Conservation (phyloP, 2,113 vertebrate genomes). For the Spermophilus dauricus region DNA sequence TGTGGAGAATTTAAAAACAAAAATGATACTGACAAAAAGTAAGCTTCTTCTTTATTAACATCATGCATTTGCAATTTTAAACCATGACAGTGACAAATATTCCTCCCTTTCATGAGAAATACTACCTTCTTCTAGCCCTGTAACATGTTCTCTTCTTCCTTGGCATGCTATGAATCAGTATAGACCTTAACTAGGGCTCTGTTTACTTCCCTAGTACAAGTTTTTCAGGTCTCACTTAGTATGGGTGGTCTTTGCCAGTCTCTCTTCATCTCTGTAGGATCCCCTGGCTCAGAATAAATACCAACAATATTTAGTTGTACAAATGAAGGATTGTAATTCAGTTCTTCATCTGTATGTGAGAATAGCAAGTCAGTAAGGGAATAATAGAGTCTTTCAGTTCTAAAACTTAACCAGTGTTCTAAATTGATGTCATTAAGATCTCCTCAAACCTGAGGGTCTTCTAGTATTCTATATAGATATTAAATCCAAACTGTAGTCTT, state of each 20-base stretch:
- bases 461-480: not conserved
- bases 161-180: not conserved
- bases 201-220: not conserved
- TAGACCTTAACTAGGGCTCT: not conserved
- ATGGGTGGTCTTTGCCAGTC: not conserved
- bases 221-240: not conserved
- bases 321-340: not conserved
- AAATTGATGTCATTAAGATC: not conserved
- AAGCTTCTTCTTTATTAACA: not conserved
- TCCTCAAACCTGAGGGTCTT: not conserved
- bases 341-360: not conserved
- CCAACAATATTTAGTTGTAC: not conserved
- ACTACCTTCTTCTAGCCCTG: accelerated
- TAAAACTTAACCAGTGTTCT: not conserved
- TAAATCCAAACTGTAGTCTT: not conserved
- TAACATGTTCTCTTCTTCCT: not conserved
- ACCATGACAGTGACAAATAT: not conserved
- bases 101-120: not conserved
- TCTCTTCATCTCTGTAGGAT: not conserved
- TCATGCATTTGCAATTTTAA: not conserved
- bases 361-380: not conserved
- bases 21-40: not conserved
- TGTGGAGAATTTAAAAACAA: not conserved
- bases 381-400: not conserved
- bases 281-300: not conserved